Evolutionary conservation across 2,888 invertebrate species (phyloP).

Genomic region (Torymus tubicola): DNA sequence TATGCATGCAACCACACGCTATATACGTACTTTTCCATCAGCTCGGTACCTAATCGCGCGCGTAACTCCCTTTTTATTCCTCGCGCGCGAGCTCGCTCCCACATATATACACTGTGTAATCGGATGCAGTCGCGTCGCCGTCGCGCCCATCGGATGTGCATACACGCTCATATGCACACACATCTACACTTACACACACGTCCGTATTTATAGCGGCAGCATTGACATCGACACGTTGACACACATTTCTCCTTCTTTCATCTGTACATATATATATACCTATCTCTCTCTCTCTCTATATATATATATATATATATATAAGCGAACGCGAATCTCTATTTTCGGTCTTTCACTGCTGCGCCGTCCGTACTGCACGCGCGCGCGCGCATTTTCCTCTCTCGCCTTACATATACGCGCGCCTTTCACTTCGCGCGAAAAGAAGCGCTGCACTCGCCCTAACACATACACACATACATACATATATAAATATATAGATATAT

Average conservation of each 20-base stretch:
- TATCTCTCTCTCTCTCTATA: slow-evolving; percentile 18
- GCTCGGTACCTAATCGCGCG: too few relatives aligned
- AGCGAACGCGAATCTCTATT: neutral
- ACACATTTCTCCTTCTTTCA: slow-evolving; percentile 30
- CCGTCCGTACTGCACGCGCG: too few relatives aligned
- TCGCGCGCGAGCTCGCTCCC: too few relatives aligned
- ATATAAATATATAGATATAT: too few relatives aligned
- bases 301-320: neutral
- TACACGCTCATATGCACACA: too few relatives aligned
- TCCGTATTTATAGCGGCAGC: slow-evolving; percentile 26
- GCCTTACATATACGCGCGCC: neutral
- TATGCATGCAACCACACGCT: too few relatives aligned
- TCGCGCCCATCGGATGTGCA: neutral
- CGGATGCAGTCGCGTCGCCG: slow-evolving; percentile 8
- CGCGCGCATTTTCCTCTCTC: neutral
- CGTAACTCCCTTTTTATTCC: neutral
- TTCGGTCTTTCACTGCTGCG: slow-evolving; percentile 2
- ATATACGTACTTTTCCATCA: too few relatives aligned
- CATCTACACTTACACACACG: neutral
- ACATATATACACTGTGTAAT: neutral
- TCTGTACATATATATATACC: slow-evolving; percentile 25
- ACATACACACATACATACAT: too few relatives aligned
- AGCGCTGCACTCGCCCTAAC: too few relatives aligned
- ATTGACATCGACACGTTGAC: slow-evolving; percentile 35
- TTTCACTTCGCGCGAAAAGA: neutral